Conservation (phyloP, 1,140 invertebrate genomes). For the Temnothorax curvispinosus region DNA sequence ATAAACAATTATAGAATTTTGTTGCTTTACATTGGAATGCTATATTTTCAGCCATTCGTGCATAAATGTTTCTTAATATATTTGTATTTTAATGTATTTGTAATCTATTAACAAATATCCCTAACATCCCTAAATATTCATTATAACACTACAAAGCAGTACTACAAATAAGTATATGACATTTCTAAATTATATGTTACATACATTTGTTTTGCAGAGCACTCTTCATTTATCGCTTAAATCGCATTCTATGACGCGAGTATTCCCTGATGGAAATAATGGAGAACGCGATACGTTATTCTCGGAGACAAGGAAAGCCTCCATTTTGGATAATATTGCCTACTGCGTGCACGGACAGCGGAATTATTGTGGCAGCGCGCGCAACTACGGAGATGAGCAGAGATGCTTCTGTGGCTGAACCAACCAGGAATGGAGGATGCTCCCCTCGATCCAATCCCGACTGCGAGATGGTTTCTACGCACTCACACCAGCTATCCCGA, state of each 20-base stretch:
- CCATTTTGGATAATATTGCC: constrained; percentile 80
- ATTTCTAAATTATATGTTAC: not conserved
- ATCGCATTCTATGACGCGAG: not conserved
- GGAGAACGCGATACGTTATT: not conserved
- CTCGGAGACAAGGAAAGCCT: constrained; percentile 34
- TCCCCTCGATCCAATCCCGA: constrained; percentile 76
- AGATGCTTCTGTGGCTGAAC: constrained; percentile 76
- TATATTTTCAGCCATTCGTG: not conserved
- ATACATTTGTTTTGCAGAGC: not conserved
- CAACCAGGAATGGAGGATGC: constrained; percentile 76
- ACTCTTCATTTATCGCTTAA: not conserved
- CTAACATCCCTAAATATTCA: no score
- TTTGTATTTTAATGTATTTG: not conserved
- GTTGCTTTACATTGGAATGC: not conserved
- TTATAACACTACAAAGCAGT: not conserved
- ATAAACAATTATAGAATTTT: constrained; percentile 15
- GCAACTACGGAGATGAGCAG: constrained; percentile 85
- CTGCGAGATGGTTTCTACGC: constrained; percentile 69
- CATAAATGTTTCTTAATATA: not conserved
- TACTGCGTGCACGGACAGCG: constrained; percentile 9
- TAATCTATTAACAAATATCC: not conserved
- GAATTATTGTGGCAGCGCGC: constrained; percentile 72
- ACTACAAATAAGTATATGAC: not conserved
- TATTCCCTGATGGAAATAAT: not conserved
- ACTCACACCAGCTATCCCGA: constrained; percentile 65